phyloP scores from a whole-genome alignment of 2,113 vertebrate species.

The Urocitellus parryii region DNA sequence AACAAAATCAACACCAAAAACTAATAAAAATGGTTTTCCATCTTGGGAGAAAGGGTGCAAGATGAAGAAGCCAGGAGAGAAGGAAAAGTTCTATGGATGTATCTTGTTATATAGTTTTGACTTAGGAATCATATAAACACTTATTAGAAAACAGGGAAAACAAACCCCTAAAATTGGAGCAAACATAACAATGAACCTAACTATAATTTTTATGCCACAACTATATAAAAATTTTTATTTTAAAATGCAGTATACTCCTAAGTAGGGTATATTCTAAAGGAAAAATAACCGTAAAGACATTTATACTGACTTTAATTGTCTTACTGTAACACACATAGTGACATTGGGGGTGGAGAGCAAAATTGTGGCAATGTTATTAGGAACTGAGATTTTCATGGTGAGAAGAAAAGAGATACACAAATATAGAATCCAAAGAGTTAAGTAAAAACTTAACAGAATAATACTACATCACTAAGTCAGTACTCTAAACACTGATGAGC shows the following conservation, averaged over 20 bases:
- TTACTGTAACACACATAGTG: not conserved
- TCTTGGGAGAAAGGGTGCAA: not conserved
- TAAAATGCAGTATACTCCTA: not conserved
- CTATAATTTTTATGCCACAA: not conserved
- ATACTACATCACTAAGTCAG: too few relatives aligned
- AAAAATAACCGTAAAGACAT: not conserved
- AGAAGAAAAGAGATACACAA: not conserved
- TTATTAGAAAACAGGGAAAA: not conserved
- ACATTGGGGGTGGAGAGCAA: not conserved
- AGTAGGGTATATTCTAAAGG: not conserved
- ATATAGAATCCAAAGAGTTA: not conserved
- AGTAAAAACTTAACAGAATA: not conserved
- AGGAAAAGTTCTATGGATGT: not conserved
- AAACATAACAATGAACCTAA: not conserved
- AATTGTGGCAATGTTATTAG: not conserved
- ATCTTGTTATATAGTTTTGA: not conserved
- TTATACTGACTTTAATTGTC: not conserved
- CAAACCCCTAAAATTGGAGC: not conserved
- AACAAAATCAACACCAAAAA: not conserved
- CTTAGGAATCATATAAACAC: not conserved
- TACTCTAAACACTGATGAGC: too few relatives aligned
- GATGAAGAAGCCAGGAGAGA: not conserved
- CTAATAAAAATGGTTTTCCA: not conserved
- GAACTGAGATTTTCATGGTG: not conserved
- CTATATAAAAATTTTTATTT: not conserved